Evolutionary conservation across 2,888 invertebrate genomes (phyloP).

Genomic region (Drosophila setosimentum): DNA sequence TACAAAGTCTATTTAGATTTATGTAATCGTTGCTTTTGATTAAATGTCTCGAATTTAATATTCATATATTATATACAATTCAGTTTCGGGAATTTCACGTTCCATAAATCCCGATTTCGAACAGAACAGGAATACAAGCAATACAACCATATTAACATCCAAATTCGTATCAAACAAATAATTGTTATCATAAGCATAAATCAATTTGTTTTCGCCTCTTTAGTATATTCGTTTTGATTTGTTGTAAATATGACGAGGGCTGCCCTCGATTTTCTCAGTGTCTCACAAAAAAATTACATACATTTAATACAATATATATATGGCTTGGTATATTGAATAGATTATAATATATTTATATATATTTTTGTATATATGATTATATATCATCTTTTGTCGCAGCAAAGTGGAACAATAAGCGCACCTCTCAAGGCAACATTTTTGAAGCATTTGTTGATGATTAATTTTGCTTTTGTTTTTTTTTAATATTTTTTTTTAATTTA

Average conservation of each 20-base stretch:
- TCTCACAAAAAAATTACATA: conserved; percentile 34
- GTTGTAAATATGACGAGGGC: conserved; percentile 38
- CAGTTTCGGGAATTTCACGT: neutral
- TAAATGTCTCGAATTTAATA: neutral
- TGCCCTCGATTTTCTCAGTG: conserved; percentile 21
- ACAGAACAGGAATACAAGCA: conserved; percentile 12
- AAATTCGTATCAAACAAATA: conserved; percentile 9
- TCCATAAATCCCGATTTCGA: neutral
- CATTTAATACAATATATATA: conserved; percentile 49
- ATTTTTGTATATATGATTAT: conserved; percentile 26
- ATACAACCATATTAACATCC: conserved; percentile 38
- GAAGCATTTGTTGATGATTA: conserved; percentile 35
- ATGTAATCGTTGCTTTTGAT: neutral
- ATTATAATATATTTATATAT: conserved; percentile 27
- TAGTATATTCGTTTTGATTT: neutral
- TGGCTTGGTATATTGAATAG: conserved; percentile 35
- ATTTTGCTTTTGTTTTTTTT: neutral
- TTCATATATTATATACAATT: neutral
- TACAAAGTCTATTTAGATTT: conserved; percentile 8
- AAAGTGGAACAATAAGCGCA: conserved; percentile 54
- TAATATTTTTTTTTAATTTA: conserved; percentile 1
- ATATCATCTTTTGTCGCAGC: conserved; percentile 37
- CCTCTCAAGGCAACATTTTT: conserved; percentile 55
- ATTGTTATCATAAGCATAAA: conserved; percentile 19
- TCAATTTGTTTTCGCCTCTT: neutral